These are phyloP conservation scores for Paralvinella palmiformis DNA, from an alignment of 1,140 invertebrate genomes.

Conservation along the genomic window DNA sequence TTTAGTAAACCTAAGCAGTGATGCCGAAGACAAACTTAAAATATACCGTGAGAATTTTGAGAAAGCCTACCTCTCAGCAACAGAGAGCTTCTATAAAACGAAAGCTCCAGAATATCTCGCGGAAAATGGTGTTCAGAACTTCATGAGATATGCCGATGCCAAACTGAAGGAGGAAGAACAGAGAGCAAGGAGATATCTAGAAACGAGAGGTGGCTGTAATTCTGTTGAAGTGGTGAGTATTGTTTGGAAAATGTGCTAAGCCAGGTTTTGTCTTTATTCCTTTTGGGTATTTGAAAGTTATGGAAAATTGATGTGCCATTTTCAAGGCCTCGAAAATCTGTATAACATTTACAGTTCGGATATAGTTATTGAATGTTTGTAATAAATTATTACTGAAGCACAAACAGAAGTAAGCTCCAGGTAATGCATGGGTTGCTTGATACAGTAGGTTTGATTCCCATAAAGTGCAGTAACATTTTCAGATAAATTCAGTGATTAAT, in stretches of 20 bases:
- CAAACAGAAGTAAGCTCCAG: too few relatives aligned
- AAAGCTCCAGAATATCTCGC: constrained; percentile 86
- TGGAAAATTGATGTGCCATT: not conserved
- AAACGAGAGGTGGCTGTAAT: constrained; percentile 71
- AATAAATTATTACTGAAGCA: too few relatives aligned
- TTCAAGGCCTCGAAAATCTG: too few relatives aligned
- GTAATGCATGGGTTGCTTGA: too few relatives aligned
- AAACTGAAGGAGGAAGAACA: constrained; percentile 94
- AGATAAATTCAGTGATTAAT: too few relatives aligned
- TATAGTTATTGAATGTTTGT: too few relatives aligned
- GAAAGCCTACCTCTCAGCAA: constrained; percentile 87
- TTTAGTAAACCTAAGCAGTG: constrained; percentile 91
- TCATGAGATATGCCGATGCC: constrained; percentile 93
- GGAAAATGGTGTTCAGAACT: constrained; percentile 78
- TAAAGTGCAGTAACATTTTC: too few relatives aligned
- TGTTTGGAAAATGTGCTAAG: not conserved
- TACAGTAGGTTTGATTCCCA: too few relatives aligned
- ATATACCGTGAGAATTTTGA: constrained; percentile 97
- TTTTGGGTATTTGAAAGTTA: not conserved
- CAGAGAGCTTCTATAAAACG: constrained; percentile 84
- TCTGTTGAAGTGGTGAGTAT: constrained; percentile 60
- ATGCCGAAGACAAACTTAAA: constrained; percentile 83
- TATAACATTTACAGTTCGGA: too few relatives aligned
- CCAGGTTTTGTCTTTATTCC: not conserved
- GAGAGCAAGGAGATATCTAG: constrained; percentile 86